These are phyloP conservation scores for Heteromurus nitidus DNA, from an alignment of 2,888 invertebrate genomes.

Conservation along the genomic window DNA sequence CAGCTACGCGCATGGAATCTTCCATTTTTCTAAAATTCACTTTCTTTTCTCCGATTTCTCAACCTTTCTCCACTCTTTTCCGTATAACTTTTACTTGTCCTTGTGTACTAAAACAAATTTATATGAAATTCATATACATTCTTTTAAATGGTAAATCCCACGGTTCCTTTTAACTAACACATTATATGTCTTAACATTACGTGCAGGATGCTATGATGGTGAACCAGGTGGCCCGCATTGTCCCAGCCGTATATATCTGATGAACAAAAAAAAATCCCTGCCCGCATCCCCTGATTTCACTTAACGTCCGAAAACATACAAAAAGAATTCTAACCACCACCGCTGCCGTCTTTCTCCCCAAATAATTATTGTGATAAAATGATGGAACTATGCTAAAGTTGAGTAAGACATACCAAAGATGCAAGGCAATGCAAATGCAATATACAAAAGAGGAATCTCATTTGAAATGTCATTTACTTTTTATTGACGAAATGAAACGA, in stretches of 20 bases:
- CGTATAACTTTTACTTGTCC: too few species aligned
- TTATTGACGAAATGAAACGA: neutral
- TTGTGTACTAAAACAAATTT: too few species aligned
- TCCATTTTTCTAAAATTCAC: neutral
- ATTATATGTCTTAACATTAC: neutral
- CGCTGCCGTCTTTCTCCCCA: too few species aligned
- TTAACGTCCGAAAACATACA: neutral
- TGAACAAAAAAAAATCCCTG: neutral
- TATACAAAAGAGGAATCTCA: neutral
- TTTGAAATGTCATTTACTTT: neutral
- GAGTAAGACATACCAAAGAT: too few species aligned
- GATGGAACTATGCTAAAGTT: too few species aligned
- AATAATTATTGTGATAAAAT: conserved; percentile 5
- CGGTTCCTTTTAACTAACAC: too few species aligned
- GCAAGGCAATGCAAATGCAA: too few species aligned
- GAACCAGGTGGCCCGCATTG: too few species aligned
- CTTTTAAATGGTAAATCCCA: too few species aligned
- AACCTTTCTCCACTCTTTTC: neutral
- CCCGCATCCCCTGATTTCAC: too few species aligned
- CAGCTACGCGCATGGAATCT: conserved; percentile 55
- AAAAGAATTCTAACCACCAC: neutral
- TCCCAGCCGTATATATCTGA: too few species aligned
- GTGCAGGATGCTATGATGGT: conserved; percentile 50
- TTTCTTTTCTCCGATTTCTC: conserved; percentile 13
- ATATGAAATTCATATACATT: too few species aligned